These are phyloP conservation scores for Acanthosepion pharaonis DNA, from an alignment of 2,888 invertebrate genomes.

Conservation along the genomic window DNA sequence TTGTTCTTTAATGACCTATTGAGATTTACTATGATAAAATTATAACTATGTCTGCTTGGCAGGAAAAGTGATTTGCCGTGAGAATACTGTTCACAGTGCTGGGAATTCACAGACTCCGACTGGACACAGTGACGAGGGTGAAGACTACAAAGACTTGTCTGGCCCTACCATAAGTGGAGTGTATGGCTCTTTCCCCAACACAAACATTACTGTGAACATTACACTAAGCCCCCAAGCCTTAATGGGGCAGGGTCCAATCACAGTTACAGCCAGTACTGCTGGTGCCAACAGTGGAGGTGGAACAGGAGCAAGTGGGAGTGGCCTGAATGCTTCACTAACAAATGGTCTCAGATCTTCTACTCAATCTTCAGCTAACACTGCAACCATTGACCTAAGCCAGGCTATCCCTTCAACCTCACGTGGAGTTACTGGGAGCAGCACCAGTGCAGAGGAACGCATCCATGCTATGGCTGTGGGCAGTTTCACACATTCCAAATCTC, in stretches of 20 bases:
- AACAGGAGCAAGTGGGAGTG: background rate
- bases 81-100: slow-evolving; percentile 36
- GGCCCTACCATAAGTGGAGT: slow-evolving; percentile 40
- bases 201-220: slow-evolving; percentile 56
- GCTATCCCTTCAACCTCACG: slow-evolving; percentile 36
- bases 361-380: background rate
- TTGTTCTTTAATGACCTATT: background rate
- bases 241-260: slow-evolving; percentile 55
- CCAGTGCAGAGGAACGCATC: slow-evolving; percentile 24
- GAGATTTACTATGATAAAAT: background rate
- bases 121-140: background rate
- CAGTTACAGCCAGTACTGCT: slow-evolving; percentile 55
- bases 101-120: background rate
- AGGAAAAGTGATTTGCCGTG: slow-evolving; percentile 49
- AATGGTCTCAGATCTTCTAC: slow-evolving; percentile 10
- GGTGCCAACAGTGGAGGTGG: slow-evolving; percentile 43
- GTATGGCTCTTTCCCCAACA: slow-evolving; percentile 46
- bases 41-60: slow-evolving; percentile 33
- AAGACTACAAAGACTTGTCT: slow-evolving; percentile 35
- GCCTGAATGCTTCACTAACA: background rate
- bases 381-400: slow-evolving; percentile 34
- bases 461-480: background rate
- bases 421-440: background rate
- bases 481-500: slow-evolving; percentile 46
- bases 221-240: slow-evolving; percentile 54